Conservation (phyloP, 2,797 vertebrate genomes). For the Enteromius viviparus region DNA sequence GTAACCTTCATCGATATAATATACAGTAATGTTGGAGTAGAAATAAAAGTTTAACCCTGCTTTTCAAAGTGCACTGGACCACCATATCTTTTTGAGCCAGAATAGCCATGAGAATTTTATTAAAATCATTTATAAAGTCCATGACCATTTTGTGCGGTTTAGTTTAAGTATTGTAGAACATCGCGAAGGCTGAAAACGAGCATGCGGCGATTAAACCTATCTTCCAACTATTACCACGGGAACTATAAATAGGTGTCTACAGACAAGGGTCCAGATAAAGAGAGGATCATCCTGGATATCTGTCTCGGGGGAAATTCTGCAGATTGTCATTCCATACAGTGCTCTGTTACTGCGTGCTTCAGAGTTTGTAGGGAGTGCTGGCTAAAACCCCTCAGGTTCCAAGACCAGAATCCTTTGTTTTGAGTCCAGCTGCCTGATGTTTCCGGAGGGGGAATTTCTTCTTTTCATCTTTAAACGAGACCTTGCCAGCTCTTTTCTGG, state of each 20-base stretch:
- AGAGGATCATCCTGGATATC: conserved; percentile 40
- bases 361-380: conserved; percentile 36
- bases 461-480: conserved; percentile 43
- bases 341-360: conserved; percentile 30
- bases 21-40: not conserved
- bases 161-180: not conserved
- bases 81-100: not conserved
- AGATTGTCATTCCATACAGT: conserved; percentile 37
- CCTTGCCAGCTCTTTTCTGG: conserved; percentile 40
- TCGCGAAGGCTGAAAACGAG: conserved; percentile 11
- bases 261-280: conserved; percentile 41
- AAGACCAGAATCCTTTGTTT: conserved; percentile 48
- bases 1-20: not conserved
- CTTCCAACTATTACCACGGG: conserved; percentile 12
- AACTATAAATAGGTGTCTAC: conserved; percentile 30
- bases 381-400: conserved; percentile 43
- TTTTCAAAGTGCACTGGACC: conserved; percentile 16
- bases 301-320: conserved; percentile 33
- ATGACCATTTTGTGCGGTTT: not conserved
- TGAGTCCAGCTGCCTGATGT: conserved; percentile 50
- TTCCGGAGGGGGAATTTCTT: conserved; percentile 38
- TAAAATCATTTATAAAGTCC: conserved; percentile 16
- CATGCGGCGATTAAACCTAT: conserved; percentile 13
- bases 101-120: not conserved
- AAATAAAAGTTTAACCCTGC: conserved; percentile 6